These are phyloP conservation scores for Pipistrellus pipistrellus DNA, from an alignment of 2,797 vertebrate species.

Conservation along the genomic window DNA sequence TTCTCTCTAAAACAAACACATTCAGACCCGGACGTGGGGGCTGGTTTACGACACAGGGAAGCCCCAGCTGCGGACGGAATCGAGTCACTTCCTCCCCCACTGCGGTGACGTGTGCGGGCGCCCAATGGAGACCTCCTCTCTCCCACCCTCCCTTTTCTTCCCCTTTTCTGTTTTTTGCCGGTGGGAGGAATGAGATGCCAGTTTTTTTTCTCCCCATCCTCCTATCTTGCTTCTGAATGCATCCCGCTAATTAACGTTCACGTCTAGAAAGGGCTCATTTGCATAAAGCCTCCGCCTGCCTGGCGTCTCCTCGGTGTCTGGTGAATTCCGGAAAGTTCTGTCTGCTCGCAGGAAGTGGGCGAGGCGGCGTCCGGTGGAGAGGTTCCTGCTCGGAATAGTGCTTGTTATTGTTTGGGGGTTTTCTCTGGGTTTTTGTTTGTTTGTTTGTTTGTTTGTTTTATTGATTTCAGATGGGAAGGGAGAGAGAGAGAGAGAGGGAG, in stretches of 20 bases:
- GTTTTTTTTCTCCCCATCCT: background rate
- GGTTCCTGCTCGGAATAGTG: background rate
- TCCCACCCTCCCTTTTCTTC: background rate
- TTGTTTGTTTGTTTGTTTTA: no score
- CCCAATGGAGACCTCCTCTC: conserved; percentile 6
- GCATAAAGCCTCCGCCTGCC: background rate
- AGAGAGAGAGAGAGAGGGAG: no score
- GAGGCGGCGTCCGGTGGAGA: background rate
- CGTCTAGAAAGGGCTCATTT: background rate
- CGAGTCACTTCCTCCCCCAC: conserved; percentile 31
- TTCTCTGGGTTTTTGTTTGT: background rate
- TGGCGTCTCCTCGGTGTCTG: background rate
- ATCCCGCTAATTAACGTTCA: conserved; percentile 29
- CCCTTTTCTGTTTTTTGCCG: no score
- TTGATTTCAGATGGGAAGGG: background rate
- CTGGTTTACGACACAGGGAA: conserved; percentile 31
- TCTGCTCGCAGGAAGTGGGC: background rate
- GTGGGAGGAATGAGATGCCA: background rate
- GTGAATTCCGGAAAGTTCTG: conserved; percentile 9
- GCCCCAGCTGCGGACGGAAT: conserved; percentile 51
- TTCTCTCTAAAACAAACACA: background rate
- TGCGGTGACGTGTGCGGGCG: conserved; percentile 45
- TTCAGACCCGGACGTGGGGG: background rate
- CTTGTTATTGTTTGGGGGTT: background rate
- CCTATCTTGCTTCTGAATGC: conserved; percentile 10